These are phyloP conservation scores for Aphis craccivora DNA, from an alignment of 1,140 invertebrate species.

Conservation along the genomic window DNA sequence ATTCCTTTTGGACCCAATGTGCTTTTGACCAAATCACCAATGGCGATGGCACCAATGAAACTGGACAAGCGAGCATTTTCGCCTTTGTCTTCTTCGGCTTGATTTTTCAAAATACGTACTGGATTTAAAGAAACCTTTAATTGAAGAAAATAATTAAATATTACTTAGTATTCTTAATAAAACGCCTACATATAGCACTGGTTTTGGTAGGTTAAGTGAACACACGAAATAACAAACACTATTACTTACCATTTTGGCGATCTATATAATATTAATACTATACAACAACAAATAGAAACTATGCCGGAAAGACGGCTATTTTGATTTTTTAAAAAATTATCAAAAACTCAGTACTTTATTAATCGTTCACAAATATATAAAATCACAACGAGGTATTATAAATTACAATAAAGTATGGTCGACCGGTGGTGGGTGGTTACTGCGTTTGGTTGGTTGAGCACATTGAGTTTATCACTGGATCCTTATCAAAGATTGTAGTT, in stretches of 20 bases:
- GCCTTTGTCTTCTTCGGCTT: constrained; percentile 97
- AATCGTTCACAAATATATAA: neutral
- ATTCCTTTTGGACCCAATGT: constrained; percentile 99
- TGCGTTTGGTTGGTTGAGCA: neutral
- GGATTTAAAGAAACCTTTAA: constrained; percentile 87
- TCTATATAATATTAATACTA: neutral
- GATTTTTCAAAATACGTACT: constrained; percentile 90
- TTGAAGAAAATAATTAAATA: neutral
- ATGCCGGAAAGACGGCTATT: neutral
- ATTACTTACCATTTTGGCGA: constrained; percentile 29
- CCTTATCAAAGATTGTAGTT: neutral
- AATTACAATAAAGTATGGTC: neutral
- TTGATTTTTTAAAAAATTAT: neutral
- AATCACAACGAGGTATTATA: constrained; percentile 18
- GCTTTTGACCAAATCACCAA: constrained; percentile 97
- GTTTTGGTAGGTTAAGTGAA: constrained; percentile 34
- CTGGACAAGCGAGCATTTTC: constrained; percentile 95
- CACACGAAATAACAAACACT: neutral
- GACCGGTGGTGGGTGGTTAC: neutral
- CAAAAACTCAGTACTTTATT: neutral
- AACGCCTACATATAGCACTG: neutral
- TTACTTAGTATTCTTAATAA: neutral
- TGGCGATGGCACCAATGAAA: constrained; percentile 97
- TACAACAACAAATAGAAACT: neutral
- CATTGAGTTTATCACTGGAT: neutral